Base-by-base conservation (phyloP, 2,113 vertebrate genomes). In the Chloropsis cyanopogon region DNA sequence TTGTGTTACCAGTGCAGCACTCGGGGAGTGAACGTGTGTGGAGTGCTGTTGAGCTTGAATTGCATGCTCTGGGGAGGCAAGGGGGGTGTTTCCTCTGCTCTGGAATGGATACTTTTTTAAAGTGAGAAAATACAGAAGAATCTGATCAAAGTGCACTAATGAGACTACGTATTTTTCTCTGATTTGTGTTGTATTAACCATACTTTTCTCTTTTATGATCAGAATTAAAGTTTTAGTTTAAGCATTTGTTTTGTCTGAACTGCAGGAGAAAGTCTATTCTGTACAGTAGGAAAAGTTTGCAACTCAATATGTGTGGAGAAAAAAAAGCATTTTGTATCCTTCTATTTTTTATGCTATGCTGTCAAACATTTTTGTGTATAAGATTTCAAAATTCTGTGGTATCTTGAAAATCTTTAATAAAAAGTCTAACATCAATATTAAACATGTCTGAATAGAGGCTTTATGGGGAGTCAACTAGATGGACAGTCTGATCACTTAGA, bases 401-500 rank as follows among this genome's bases (percentile, higher is more conserved):
- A 91, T 88, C 92, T 95, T 91, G 72, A 66, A 89, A 96, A 95
- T 85, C 61, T 96, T 83, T 91, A 85, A 94, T 96, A 95, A 93
- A 82, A 82, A 66, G 26, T 52, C 21, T 86, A 85, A 33, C 22
- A 41, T 82, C 80, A 90, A 50, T 84, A 92, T 65, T 88, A 82
- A 95, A 90, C 19, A 57, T 47, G 46, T 90, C 78, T 91, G 93
- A 97, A 95, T 91, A 93, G 80, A 95, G 54, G 61, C 53, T 93
- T 96, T 97, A 86, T 89, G 86, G 70, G 57, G 47, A 96, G 25
- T 93, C 78, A 95, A 90, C 89, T 96, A 96, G 93, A 78, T 87
- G 71, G 91, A 87, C 86, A 95, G 82, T 90, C 93, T 94, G 93
- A 97, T 97, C 82, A 46, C 82, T 96, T 96, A 68, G 80, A 97